A percentile compares a stretch with the other conserved stretches of the same genome.
These are phyloP conservation scores for Eristalis intricaria DNA, from an alignment of 2,888 invertebrate genomes.

Conservation along the genomic window DNA sequence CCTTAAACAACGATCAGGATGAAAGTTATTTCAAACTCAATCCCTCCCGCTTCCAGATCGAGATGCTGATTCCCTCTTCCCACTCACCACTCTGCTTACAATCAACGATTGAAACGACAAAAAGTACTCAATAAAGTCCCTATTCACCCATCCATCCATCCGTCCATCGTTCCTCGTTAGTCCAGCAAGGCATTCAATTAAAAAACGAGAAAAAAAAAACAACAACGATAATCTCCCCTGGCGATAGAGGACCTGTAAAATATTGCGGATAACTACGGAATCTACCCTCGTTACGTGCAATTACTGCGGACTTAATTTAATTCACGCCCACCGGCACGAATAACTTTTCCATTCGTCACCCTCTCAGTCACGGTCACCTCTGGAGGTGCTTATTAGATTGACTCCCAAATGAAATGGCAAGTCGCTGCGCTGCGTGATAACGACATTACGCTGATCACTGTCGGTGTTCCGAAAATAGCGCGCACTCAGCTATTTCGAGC, in stretches of 20 bases:
- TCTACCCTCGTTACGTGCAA: constrained; percentile 15
- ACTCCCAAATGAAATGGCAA: constrained; percentile 25
- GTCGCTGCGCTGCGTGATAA: constrained; percentile 1
- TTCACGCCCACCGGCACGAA: constrained; percentile 1
- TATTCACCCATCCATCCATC: too few relatives aligned
- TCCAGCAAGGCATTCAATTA: too few relatives aligned
- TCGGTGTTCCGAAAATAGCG: not conserved
- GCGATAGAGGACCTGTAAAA: not conserved
- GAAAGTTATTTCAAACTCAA: too few relatives aligned
- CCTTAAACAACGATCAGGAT: too few relatives aligned
- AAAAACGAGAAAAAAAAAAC: not conserved
- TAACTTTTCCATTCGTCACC: not conserved
- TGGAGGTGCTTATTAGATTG: constrained; percentile 47
- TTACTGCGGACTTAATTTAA: constrained; percentile 28
- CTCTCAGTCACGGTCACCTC: not conserved
- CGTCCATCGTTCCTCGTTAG: too few relatives aligned
- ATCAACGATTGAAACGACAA: too few relatives aligned
- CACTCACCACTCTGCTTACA: too few relatives aligned
- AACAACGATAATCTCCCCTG: not conserved
- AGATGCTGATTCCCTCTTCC: too few relatives aligned
- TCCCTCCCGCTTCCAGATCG: too few relatives aligned
- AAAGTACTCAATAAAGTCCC: too few relatives aligned
- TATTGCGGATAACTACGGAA: not conserved
- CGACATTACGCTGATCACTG: not conserved
- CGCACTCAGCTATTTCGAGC: not conserved